Base-by-base conservation (phyloP, 2,888 invertebrate species). In the Drosophila neonasuta region DNA sequence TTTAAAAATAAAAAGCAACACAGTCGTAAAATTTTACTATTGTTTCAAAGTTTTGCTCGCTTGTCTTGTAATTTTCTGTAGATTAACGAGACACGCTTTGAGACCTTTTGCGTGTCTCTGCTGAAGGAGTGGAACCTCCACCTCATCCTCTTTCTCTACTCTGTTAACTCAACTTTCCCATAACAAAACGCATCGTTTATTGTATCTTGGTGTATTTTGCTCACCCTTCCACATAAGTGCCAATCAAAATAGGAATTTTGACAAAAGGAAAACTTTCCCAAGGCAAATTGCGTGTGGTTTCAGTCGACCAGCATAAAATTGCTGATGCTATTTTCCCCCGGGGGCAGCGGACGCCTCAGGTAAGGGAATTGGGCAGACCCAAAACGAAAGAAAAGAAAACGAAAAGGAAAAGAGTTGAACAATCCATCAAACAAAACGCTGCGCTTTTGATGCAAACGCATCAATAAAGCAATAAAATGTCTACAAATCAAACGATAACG, bases 401-500 rank as follows among this genome's bases (percentile, higher is more conserved):
- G n/a, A 11, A 24, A 71, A 64, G 60, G 69, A 75, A 71, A 64
- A 62, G 69, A 75, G 61, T 67, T 68, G 49, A 80, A 65, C 83
- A 78, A 84, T 87, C 84, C 68, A 84, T 84, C 83, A 84, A 86
- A 80, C 71, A 64, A 68, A 73, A 73, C 50, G 76, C 84, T 71
- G 66, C 80, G 86, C 76, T 77, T 80, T 85, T 70, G 70, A 84
- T 80, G 77, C 80, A 80, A 86, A 71, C 64, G 74, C 84, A 85
- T 88, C 88, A 85, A 86, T 88, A 88, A 85, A 85, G 87, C 79
- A 85, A 85, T 85, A 85, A 85, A 86, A 79, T 80, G 88, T 85
- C 87, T 88, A 81, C 88, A 88, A 84, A 84, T 87, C 86, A 77
- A 73, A 70, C 83, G 87, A 83, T 86, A 70, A 79, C 76, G 72